phyloP scores from a whole-genome alignment of 2,797 vertebrate species.

The Eulemur mongoz region DNA sequence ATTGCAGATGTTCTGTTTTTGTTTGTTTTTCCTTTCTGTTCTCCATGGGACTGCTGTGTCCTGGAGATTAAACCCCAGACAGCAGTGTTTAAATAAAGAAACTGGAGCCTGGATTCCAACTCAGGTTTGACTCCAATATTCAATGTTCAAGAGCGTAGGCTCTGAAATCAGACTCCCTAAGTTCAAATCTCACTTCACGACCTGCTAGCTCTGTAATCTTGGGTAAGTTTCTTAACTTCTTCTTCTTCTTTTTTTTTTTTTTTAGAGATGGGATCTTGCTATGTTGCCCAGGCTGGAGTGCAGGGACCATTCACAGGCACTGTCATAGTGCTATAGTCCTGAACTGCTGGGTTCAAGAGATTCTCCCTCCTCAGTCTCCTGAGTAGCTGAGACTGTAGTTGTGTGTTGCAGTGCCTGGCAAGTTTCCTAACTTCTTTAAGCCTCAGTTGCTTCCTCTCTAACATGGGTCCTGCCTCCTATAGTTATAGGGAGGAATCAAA shows the following conservation, averaged over 20 bases:
- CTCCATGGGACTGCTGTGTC: not conserved
- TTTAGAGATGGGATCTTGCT: not conserved
- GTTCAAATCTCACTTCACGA: not conserved
- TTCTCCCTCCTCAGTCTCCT: not conserved
- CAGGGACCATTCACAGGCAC: not conserved
- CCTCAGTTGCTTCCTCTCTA: not conserved
- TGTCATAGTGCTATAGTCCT: not conserved
- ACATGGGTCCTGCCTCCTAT: not conserved
- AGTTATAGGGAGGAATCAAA: not conserved
- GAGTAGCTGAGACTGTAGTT: not conserved
- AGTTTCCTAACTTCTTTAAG: not conserved
- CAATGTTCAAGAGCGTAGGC: not conserved
- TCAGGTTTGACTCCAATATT: not conserved
- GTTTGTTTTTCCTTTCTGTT: not conserved
- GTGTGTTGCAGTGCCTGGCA: not conserved
- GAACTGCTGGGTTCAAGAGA: not conserved
- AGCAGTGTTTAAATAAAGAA: constrained; percentile 19
- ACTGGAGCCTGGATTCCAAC: not conserved
- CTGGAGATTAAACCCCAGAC: not conserved
- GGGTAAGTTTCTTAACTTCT: not conserved
- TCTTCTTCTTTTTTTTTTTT: not conserved
- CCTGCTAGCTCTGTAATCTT: not conserved
- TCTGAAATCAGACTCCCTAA: not conserved
- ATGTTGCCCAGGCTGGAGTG: not conserved
- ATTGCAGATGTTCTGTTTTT: not conserved